Evolutionary conservation across 2,113 vertebrate species (phyloP), one percentile per base, ranked within the genome.

Genomic region (Trematomus loennbergii): DNA sequence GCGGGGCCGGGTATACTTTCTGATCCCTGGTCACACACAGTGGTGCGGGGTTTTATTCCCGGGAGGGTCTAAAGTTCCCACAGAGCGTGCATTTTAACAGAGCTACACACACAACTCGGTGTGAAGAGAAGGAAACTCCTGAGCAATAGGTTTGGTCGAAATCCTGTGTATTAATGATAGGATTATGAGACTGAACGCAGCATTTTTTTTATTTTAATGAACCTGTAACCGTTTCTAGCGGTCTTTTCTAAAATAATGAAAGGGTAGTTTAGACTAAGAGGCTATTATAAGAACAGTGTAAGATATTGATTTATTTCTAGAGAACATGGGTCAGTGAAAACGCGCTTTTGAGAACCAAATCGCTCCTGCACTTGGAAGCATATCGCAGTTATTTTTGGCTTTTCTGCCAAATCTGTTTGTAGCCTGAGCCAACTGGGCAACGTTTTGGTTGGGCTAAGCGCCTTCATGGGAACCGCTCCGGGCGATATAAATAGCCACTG

Each of bases 391-490:
- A 85, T 90, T 90, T 87, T 88, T 76, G 87, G 82, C 80, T 45
- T 89, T 91, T 86, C 84, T 86, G 85, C 89, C 89, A 90, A 91
- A 92, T 89, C 62, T 70, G 87, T 86, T 81, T 81, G 80, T 73
- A 75, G 86, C 60, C 60, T 13, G 87, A 84, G 80, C 84, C 87
- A 92, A 91, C 36, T 68, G 88, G 79, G 75, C 77, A 83, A 86
- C 68, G 79, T 82, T 87, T 84, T 82, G 88, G 80, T 89, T 82
- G 87, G 72, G 49, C 80, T 68, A 25, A 81, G 79, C 83, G 85
- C 82, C 59, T 92, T 84, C 89, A 91, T 90, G 90, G 87, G 93
- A 93, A 91, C 88, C 83, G 89, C 86, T 85, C 63, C 45, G 78
- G 72, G 48, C 3, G 83, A 67, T 93, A 94, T 90, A 92, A 91